A percentile compares a stretch with the other conserved stretches of the same genome.
Evolutionary conservation across 1,140 invertebrate genomes (phyloP).

Genomic region (Bombus sibiricus): DNA sequence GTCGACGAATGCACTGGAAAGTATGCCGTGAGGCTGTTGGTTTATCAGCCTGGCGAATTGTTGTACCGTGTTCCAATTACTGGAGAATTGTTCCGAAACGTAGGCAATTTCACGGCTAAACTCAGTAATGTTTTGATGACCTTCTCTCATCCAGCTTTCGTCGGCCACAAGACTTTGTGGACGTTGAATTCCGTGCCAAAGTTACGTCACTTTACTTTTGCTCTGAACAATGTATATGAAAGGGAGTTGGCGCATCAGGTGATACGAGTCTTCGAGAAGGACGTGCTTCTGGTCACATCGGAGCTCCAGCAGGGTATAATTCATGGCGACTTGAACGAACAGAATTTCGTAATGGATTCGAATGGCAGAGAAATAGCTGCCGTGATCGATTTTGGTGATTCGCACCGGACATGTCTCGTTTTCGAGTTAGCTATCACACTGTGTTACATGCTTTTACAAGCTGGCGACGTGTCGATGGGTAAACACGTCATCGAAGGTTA

Average conservation of each 20-base stretch:
- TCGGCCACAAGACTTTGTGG: slow-evolving; percentile 87
- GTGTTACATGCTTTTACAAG: slow-evolving; percentile 90
- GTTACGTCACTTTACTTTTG: slow-evolving; percentile 88
- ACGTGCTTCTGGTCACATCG: slow-evolving; percentile 82
- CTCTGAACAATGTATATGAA: slow-evolving; percentile 85
- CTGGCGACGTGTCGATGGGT: slow-evolving; percentile 85
- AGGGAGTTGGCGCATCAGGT: slow-evolving; percentile 85
- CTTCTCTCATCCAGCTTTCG: slow-evolving; percentile 88
- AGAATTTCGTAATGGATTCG: slow-evolving; percentile 89
- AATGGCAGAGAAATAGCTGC: slow-evolving; percentile 75
- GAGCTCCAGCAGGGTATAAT: slow-evolving; percentile 89
- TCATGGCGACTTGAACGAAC: slow-evolving; percentile 95
- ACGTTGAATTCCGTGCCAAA: slow-evolving; percentile 87
- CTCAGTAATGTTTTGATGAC: slow-evolving; percentile 86
- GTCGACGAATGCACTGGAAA: slow-evolving; percentile 73
- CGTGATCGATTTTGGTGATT: slow-evolving; percentile 94
- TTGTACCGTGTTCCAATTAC: slow-evolving; percentile 85
- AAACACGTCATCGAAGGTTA: slow-evolving; percentile 91
- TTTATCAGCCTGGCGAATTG: slow-evolving; percentile 88
- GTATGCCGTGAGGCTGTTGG: slow-evolving; percentile 88
- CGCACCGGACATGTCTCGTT: slow-evolving; percentile 87
- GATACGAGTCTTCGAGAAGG: slow-evolving; percentile 86
- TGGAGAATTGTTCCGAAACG: slow-evolving; percentile 86
- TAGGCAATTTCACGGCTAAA: slow-evolving; percentile 87
- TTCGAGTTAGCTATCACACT: slow-evolving; percentile 93